Percentiles rank a stretch among this genome's conserved stretches.
phyloP scores from a whole-genome alignment of 2,113 vertebrate genomes.

The Charadrius vociferus region DNA sequence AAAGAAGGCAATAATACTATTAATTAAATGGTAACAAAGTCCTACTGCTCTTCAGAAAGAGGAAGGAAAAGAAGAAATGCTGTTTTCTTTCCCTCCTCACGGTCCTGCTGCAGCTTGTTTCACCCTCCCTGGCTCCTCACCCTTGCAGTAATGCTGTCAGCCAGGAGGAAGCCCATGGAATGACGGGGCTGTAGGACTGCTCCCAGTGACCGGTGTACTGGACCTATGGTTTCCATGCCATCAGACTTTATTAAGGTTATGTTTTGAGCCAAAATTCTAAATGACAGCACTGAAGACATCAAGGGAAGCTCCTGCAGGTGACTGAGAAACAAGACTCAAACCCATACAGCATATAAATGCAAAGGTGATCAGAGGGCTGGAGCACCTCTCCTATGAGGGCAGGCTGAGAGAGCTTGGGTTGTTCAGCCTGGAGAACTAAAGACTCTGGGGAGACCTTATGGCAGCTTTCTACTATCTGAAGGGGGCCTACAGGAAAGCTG shows the following conservation, averaged over 20 bases:
- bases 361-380: background rate
- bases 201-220: rapidly evolving
- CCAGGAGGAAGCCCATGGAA: rapidly evolving
- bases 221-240: background rate
- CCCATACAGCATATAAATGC: background rate
- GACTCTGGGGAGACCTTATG: too few species aligned
- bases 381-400: too few species aligned
- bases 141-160: background rate
- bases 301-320: background rate
- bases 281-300: background rate
- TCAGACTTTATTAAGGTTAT: background rate
- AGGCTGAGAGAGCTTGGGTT: too few species aligned
- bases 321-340: background rate
- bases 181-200: background rate
- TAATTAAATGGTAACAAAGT: background rate
- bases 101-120: background rate
- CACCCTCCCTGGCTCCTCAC: background rate
- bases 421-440: too few species aligned
- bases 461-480: too few species aligned
- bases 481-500: too few species aligned
- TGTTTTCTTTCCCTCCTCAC: background rate
- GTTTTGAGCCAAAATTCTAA: background rate
- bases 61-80: background rate
- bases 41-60: background rate
- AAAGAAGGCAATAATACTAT: background rate